These are phyloP conservation scores for Ischnura elegans DNA, from an alignment of 2,888 invertebrate genomes.

Conservation along the genomic window DNA sequence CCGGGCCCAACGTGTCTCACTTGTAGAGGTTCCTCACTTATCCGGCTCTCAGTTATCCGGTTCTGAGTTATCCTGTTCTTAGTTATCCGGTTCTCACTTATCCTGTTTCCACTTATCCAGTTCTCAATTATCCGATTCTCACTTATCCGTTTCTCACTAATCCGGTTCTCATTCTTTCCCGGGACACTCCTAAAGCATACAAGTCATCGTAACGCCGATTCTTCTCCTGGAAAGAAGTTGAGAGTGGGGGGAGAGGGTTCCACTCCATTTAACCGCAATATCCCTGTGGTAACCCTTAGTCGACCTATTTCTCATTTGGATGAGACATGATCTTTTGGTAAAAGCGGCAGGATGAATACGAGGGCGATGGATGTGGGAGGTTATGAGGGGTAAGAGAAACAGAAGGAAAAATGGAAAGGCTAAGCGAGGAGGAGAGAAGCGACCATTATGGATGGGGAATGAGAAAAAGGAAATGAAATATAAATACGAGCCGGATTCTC, in stretches of 20 bases:
- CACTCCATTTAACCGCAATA: conserved; percentile 31
- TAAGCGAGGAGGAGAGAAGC: neutral
- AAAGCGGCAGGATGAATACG: neutral
- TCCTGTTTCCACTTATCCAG: too few relatives aligned
- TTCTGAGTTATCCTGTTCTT: too few relatives aligned
- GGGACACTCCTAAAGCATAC: neutral
- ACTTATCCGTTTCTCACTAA: too few relatives aligned
- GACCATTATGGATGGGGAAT: neutral
- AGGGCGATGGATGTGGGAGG: neutral
- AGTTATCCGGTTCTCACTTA: too few relatives aligned
- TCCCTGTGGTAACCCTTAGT: neutral
- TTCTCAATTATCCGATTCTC: too few relatives aligned
- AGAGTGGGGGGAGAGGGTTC: neutral
- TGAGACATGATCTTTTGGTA: neutral
- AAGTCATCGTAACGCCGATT: neutral
- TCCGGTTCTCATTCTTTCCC: too few relatives aligned
- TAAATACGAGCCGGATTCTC: neutral
- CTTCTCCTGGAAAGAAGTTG: neutral
- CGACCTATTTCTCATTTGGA: conserved; percentile 19
- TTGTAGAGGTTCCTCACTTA: too few relatives aligned
- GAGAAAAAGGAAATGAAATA: conserved; percentile 20
- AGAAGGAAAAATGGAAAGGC: neutral
- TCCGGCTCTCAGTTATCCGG: too few relatives aligned
- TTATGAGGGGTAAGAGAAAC: neutral
- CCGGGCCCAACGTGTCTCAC: too few relatives aligned